Percentiles rank a stretch among this genome's conserved stretches.
phyloP scores from a whole-genome alignment of 2,888 invertebrate genomes.

The Holacanthella duospinosa region DNA sequence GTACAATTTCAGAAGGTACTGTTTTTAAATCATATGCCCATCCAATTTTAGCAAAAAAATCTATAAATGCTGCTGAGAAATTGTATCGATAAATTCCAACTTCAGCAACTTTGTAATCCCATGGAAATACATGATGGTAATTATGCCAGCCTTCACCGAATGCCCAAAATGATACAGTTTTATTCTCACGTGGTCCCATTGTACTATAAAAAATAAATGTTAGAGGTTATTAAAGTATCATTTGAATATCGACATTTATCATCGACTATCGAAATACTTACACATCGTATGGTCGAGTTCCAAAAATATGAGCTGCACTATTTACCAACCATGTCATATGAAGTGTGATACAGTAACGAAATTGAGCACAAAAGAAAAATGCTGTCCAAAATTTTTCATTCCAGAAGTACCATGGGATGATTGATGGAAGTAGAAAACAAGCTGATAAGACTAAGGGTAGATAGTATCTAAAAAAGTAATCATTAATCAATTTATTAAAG shows the following conservation, averaged over 20 bases:
- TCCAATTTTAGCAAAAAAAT: conserved; percentile 43
- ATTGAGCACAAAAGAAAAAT: conserved; percentile 67
- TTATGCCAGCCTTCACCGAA: conserved; percentile 47
- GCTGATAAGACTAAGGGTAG: conserved; percentile 29
- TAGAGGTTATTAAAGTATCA: neutral
- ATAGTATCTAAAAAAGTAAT: conserved; percentile 26
- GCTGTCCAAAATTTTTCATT: conserved; percentile 64
- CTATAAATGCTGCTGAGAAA: conserved; percentile 45
- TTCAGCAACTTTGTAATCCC: conserved; percentile 46
- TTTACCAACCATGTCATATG: conserved; percentile 93
- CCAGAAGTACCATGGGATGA: conserved; percentile 74
- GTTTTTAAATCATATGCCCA: conserved; percentile 43
- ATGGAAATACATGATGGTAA: conserved; percentile 47
- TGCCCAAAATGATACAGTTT: conserved; percentile 34
- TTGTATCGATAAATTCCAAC: conserved; percentile 42
- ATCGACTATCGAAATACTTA: conserved; percentile 20
- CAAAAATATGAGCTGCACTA: conserved; percentile 83
- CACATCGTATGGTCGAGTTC: conserved; percentile 62
- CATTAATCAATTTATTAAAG: neutral
- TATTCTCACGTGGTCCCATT: conserved; percentile 35
- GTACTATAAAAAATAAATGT: conserved; percentile 17
- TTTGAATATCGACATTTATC: neutral
- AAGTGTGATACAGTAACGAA: conserved; percentile 70
- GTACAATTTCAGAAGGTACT: conserved; percentile 41
- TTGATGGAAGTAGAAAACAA: conserved; percentile 47